phyloP scores from a whole-genome alignment of 1,140 invertebrate species.

The Asobara japonica region DNA sequence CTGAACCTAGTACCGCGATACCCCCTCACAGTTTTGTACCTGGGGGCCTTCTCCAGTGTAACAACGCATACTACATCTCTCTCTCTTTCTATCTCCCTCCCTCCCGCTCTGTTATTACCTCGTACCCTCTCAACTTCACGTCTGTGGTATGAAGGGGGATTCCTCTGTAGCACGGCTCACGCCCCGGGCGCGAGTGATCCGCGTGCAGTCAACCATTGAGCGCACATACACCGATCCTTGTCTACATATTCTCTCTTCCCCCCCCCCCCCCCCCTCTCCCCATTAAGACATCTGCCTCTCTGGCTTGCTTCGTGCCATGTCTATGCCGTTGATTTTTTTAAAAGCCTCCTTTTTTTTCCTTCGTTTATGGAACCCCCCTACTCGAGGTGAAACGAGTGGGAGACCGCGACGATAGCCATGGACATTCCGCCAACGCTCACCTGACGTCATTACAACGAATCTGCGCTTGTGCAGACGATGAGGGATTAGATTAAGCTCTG shows the following conservation, averaged over 20 bases:
- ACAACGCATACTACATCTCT: neutral
- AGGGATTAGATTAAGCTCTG: neutral
- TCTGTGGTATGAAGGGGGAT: slow-evolving; percentile 18
- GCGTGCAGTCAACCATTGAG: slow-evolving; percentile 52
- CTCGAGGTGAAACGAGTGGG: slow-evolving; percentile 26
- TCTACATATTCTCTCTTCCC: slow-evolving; percentile 8
- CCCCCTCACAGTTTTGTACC: slow-evolving; percentile 1
- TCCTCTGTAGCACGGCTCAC: slow-evolving; percentile 48
- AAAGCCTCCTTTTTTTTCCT: neutral
- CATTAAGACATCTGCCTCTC: slow-evolving; percentile 20
- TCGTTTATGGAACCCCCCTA: neutral
- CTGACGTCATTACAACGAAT: slow-evolving; percentile 42
- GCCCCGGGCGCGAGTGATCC: slow-evolving; percentile 61
- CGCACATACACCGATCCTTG: neutral
- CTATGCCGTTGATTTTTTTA: neutral
- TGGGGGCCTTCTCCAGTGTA: neutral
- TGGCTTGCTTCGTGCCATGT: neutral
- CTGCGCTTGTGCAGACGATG: neutral
- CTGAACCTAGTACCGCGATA: slow-evolving; percentile 8
- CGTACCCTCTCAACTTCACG: neutral
- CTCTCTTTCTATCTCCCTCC: neutral
- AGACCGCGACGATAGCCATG: slow-evolving; percentile 33
- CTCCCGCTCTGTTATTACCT: neutral
- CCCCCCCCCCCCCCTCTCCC: slow-evolving; percentile 19
- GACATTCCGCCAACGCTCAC: slow-evolving; percentile 48